Evolutionary conservation across 2,797 vertebrate genomes (phyloP), one percentile per base, ranked within the genome.

Genomic region (Taenioides sp.): DNA sequence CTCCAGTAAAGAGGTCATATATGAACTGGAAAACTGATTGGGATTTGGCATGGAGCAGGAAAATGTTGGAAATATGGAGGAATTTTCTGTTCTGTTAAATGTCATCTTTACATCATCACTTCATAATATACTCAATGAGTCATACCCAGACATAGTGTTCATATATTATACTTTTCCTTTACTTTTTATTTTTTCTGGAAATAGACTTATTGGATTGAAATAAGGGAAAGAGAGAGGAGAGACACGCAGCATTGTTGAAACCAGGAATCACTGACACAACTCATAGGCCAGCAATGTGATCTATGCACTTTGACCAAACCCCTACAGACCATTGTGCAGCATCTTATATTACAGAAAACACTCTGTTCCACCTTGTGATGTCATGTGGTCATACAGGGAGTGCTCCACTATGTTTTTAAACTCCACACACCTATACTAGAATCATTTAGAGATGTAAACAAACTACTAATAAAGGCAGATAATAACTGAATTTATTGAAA

Each of bases 11-110:
- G 69, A 72, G 64, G 59, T 69, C 71, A 66, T 58, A 18, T 78
- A 68, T 5, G 67, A 61, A 47, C 16, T 54, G 67, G 70, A 63
- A 74, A 71, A 69, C 67, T 37, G 62, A 57, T n/a, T 40, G 64
- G 65, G 20, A 69, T 61, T 67, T 37, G 67, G 31, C 65, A 79
- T 31, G 14, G 27, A 73, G n/a, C 0, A 31, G 11, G 64, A 25
- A 57, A 65, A 67, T 50, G 47, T 18, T 34, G n/a, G n/a, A 58
- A 64, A 20, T 50, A 23, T 27, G 3, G 1, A 37, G 3, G 59
- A 9, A 25, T 65, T 49, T 14, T 14, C 34, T 14, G 11, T 22
- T 43, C 61, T 63, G 61, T n/a, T 63, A 1, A 23, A 77, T 65
- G 34, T 61, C 79, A 47, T 66, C 54, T 11, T 57, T 55, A 62